Base-by-base conservation (phyloP, 2,113 vertebrate genomes). In the Chloroceryle aenea region DNA sequence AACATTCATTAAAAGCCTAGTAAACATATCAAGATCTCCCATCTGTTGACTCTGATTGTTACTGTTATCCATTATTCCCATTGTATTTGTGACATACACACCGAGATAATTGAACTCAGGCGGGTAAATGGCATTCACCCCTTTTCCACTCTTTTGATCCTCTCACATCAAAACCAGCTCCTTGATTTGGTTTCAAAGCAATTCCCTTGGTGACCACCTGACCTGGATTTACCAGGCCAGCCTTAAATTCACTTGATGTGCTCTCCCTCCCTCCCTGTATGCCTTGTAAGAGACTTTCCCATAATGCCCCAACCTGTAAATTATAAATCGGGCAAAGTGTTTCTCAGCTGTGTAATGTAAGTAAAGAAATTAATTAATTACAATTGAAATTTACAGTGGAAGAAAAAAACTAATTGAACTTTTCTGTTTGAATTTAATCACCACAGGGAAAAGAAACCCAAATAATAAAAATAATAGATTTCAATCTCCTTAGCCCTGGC, bases 351-450 rank as follows among this genome's bases (percentile, higher is more conserved):
- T 81, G 20, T 43, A 69, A 93, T 64, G 18, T 32, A 88, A 61
- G 20, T 68, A 81, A 92, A 22, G 38, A 93, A 74, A 55, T 36
- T 48, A 81, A 81, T 59, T 17, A 59, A 48, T 34, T 87, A 40
- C 7, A 47, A 73, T 66, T 2, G 1, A 67, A 85, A 86, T 84
- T 68, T 64, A 47, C 13, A 79, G 18, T 47, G 30, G 43, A 87
- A 81, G 30, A 82, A 95, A 79, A 89, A 30, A 45, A 50, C n/a
- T n/a, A n/a, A 45, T 18, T 2, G 15, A 87, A 85, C 43, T 95
- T 84, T 97, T 95, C 83, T 93, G 84, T 95, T 96, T 94, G 95
- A 95, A 96, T 96, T 95, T 95, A 97, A 97, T 93, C 85, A 94
- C 38, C 4, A 45, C 26, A 89, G 87, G 67, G 48, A 81, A 93